Evolutionary conservation across 2,888 invertebrate genomes (phyloP).

Genomic region (Therioaphis trifolii): DNA sequence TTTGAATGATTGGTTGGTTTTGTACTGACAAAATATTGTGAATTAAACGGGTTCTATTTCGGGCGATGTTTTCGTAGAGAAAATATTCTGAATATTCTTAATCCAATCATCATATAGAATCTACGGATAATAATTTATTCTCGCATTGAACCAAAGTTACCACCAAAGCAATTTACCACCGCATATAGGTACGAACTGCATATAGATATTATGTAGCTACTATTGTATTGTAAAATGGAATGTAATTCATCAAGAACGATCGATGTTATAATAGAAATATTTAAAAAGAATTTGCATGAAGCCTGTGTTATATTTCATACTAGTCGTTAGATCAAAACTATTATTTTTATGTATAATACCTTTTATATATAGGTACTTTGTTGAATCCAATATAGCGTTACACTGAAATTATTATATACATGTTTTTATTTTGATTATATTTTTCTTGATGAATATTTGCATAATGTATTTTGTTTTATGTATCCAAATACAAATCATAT

Average conservation of each 20-base stretch:
- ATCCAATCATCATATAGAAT: too few species aligned
- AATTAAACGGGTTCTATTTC: too few species aligned
- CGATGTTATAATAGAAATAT: too few species aligned
- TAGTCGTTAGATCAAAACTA: slow-evolving; percentile 58
- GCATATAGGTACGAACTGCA: not conserved
- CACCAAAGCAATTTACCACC: slow-evolving; percentile 14
- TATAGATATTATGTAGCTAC: too few species aligned
- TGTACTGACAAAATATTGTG: too few species aligned
- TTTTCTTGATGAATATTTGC: not conserved
- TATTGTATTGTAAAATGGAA: too few species aligned
- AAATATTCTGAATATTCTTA: too few species aligned
- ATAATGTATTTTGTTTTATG: not conserved
- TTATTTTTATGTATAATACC: slow-evolving; percentile 18
- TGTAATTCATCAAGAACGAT: too few species aligned
- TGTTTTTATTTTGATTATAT: not conserved
- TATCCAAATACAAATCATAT: not conserved
- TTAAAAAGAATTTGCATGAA: not conserved
- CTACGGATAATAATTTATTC: too few species aligned
- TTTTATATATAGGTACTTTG: slow-evolving; percentile 5
- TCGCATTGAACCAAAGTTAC: not conserved
- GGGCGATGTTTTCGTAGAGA: not conserved
- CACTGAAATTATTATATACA: not conserved
- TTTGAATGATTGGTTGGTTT: not conserved
- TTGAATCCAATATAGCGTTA: not conserved
- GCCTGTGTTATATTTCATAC: slow-evolving; percentile 46